Evolutionary conservation across 2,888 invertebrate genomes (phyloP), one percentile per base, ranked within the genome.

Genomic region (Norana najaformis): DNA sequence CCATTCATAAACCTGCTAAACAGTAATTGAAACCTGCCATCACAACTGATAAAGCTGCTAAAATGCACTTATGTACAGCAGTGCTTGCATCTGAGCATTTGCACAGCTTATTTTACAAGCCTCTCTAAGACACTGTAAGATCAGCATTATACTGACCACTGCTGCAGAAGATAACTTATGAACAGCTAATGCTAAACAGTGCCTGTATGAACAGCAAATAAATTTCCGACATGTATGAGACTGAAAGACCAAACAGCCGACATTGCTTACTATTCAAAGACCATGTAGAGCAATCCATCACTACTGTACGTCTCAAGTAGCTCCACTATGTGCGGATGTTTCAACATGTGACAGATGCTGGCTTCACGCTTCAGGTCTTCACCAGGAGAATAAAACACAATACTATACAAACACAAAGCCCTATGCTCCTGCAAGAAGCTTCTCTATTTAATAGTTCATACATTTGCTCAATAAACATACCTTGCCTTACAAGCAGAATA

Each of bases 251-350:
- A n/a, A 23, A 35, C 89, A 23, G 88, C 0, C 85, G 6, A 85
- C 5, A 20, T 38, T 34, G 97, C 98, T 97, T 96, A 99, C 98
- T 97, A 98, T 96, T 99, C 99, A 95, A 99, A 99, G 92, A 99
- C 98, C 99, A 99, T 99, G 95, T 99, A 99, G 37, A 99, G 96
- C 97, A 98, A 98, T 93, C 98, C 98, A 95, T 99, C 99, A 13
- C 98, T 98, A 94, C 98, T 98, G 96, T 99, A 99, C 0, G 99
- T 99, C 96, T 99, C 99, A 93, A 99, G 96, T 90, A 99, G 96
- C 95, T 99, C 99, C 93, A 99, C 99, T 93, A 99, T 99, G 95
- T 99, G 99, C 11, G 98, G 98, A 96, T 99, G 99, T 95, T 99
- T 99, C 93, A 99, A 96, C 97, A 98, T 98, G 95, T 99, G 98